phyloP scores from a whole-genome alignment of 2,888 invertebrate genomes.

The Amphimallon solstitiale region DNA sequence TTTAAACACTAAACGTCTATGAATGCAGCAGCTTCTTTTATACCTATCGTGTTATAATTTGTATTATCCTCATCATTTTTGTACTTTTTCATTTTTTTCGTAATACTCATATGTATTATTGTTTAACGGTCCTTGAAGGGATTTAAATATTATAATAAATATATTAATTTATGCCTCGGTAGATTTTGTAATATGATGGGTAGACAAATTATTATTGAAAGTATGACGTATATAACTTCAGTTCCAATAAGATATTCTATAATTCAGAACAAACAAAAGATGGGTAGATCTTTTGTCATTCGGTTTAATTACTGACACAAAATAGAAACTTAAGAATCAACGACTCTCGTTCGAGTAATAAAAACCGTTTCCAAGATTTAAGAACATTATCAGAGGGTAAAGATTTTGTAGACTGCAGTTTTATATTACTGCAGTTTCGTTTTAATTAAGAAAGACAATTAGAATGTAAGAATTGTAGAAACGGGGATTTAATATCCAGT shows the following conservation, averaged over 20 bases:
- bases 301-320: conserved; percentile 23
- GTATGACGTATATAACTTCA: no score
- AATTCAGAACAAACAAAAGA: background rate
- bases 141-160: no score
- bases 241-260: conserved; percentile 7
- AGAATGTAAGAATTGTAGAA: conserved; percentile 48
- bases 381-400: conserved; percentile 47
- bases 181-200: no score
- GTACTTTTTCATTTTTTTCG: no score
- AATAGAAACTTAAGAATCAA: conserved; percentile 12
- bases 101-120: no score
- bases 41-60: no score
- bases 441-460: conserved; percentile 53
- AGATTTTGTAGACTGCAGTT: conserved; percentile 51
- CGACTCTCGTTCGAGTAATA: conserved; percentile 15
- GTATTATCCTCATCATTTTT: no score
- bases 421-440: conserved; percentile 50
- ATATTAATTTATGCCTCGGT: no score
- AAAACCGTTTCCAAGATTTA: conserved; percentile 45
- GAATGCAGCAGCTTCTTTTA: no score
- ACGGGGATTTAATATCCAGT: conserved; percentile 44
- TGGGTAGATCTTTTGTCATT: conserved; percentile 16
- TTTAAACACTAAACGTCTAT: no score
- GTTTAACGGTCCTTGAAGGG: no score
- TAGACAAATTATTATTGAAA: no score